Base-by-base conservation (phyloP, 2,797 vertebrate genomes). In the Choloepus didactylus region DNA sequence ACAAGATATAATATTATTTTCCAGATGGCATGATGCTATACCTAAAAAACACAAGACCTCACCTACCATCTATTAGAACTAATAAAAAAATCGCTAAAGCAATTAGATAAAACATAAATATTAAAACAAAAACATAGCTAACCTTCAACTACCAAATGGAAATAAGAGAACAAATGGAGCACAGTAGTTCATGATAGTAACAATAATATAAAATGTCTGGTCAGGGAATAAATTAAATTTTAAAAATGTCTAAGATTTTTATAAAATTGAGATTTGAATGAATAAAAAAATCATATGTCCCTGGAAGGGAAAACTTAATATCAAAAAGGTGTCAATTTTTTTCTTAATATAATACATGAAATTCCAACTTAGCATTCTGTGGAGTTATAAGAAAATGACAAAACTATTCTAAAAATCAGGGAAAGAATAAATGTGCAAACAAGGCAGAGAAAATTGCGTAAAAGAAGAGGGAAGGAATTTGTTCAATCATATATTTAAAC, bases 61-160 rank as follows among this genome's bases (percentile, higher is more conserved):
- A 81, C 5, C 31, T 18, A 70, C 85, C 3, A 75, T 19, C 35
- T 75, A 35, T 64, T 56, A 86, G 62, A 87, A 81, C 31, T 64
- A 92, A n/a, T 41, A 86, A 70, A 27, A 86, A 70, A 49, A 66
- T 76, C 75, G 41, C 64, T 92, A 70, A 89, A 76, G 16, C 31
- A 6, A 86, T 7, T 49, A 70, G 21, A 80, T 51, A 75, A 94
- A 88, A 73, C 4, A 64, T 54, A 88, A 86, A 85, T 46, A 83
- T 59, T 72, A 54, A 80, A 72, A 70, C 35, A 83, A 56, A 76
- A 46, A 62, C 2, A 10, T 1, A 83, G 60, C 60, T 56, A 89
- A 76, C 35, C 54, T 91, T 91, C 76, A 87, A 70, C 35, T 69
- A 83, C 76, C 27, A 79, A 80, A 93, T 2, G 44, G 29, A 73